Conservation (phyloP, 2,797 vertebrate genomes). For the Epinephelus coioides region DNA sequence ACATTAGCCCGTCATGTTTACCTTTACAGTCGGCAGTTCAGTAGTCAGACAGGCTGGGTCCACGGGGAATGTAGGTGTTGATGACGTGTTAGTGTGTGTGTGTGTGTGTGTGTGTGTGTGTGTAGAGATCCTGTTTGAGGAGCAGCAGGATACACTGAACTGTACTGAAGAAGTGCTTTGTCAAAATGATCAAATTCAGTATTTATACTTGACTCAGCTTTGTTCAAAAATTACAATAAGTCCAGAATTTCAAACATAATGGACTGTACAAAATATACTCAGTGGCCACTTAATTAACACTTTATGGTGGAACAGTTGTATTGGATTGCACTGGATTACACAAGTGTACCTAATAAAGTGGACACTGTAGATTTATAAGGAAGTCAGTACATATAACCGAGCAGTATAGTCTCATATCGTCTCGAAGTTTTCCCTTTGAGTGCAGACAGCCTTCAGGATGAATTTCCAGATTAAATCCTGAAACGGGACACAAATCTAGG, state of each 20-base stretch:
- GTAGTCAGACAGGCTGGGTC: slow-evolving; percentile 23
- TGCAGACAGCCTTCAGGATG: background rate
- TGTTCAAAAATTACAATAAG: background rate
- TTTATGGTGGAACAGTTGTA: background rate
- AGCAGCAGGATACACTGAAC: background rate
- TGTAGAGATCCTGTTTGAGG: slow-evolving; percentile 38
- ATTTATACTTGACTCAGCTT: background rate
- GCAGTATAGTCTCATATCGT: background rate
- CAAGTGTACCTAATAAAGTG: background rate
- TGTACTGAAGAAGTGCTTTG: background rate
- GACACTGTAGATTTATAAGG: background rate
- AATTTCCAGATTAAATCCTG: slow-evolving; percentile 5
- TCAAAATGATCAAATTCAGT: background rate
- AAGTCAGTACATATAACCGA: background rate
- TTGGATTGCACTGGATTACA: background rate
- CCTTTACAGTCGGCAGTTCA: slow-evolving; percentile 20
- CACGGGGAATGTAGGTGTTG: background rate
- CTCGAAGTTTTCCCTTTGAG: background rate
- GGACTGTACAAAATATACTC: background rate
- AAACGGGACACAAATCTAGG: slow-evolving; percentile 47
- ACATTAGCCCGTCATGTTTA: slow-evolving; percentile 66
- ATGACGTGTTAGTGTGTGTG: slow-evolving; percentile 10
- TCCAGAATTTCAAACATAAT: background rate
- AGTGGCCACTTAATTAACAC: background rate
- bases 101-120: slow-evolving; percentile 15